Evolutionary conservation across 2,888 invertebrate species (phyloP), one percentile per base, ranked within the genome.

Genomic region (Ramazzottius varieornatus): DNA sequence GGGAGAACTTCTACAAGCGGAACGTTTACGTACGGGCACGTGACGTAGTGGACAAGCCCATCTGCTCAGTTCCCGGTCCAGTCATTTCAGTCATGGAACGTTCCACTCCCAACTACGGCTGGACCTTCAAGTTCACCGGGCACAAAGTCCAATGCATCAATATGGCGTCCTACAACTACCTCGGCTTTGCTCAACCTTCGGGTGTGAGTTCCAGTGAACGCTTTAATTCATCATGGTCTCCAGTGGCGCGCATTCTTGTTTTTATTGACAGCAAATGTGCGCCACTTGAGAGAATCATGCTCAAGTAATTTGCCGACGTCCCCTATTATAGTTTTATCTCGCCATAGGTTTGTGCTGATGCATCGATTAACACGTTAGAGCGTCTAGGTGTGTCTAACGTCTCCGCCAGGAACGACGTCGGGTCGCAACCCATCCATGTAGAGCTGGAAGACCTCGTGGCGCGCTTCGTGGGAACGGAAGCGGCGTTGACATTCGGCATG

Each of bases 151-250:
- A 83, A 72, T 91, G 90, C 73, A 81, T 94, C 71, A 98, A 98
- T 80, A 81, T 96, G 73, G 94, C 93, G 68, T 96, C 94, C 1
- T 98, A 98, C 79, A 98, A 98, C 79, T 98, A 98, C 79, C 80
- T 98, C 69, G 96, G 96, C 1, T 96, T 96, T 79, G 92, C 94
- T 16, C 85, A 89, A 75, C 82, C 84, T 68, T 77, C 79, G 13
- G 89, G 88, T 1, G 81, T 82, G 1, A 86, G 86, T n/a, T n/a
- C n/a, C n/a, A n/a, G n/a, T n/a, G n/a, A n/a, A n/a, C n/a, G n/a
- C n/a, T n/a, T n/a, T n/a, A n/a, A n/a, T n/a, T n/a, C n/a, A n/a
- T n/a, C n/a, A n/a, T n/a, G n/a, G n/a, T n/a, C n/a, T n/a, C n/a
- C n/a, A n/a, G n/a, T n/a, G n/a, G n/a, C n/a, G n/a, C n/a, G n/a